Evolutionary conservation across 2,797 vertebrate species (phyloP), one percentile per base, ranked within the genome.

Genomic region (Platalea minor): DNA sequence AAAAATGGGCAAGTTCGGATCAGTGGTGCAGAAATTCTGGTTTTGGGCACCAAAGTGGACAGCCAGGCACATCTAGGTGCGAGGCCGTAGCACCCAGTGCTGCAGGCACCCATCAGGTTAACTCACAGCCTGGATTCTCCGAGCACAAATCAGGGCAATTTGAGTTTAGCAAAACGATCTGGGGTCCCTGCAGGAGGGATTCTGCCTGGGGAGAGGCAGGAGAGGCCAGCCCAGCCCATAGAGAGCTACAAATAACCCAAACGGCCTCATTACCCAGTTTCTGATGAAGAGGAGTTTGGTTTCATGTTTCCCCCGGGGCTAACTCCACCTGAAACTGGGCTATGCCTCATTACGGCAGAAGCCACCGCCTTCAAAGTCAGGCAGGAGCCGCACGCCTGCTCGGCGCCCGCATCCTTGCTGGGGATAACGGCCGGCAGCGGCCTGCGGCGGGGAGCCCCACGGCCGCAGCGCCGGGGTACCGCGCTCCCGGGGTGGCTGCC

Each of bases 231-330:
- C 18, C 85, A 51, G 73, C 92, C 85, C 87, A 29, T 60, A 26
- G 31, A 81, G 87, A 89, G 91, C 95, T 61, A 37, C 95, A 96
- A 96, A 97, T 97, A 96, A 96, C 96, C 91, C 94, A 5, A 63
- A 60, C 16, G 89, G 68, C 95, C 96, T 95, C 95, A 37, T 96
- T 97, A 97, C 96, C 96, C 82, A 75, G 7, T 83, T 96, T 91
- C 78, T 80, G 81, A 37, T 46, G 89, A 82, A 8, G 67, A 65
- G 43, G 31, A 85, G 60, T 18, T 81, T 12, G 78, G n/a, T 51
- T 84, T 35, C 17, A 1, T 6, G 61, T 20, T 57, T 48, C 84
- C 87, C 89, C 37, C 4, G 17, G 74, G 95, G 87, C 45, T 14
- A n/a, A 15, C 43, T 31, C 89, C 84, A 43, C 85, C 92, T 53